Conservation (phyloP, 2,113 vertebrate genomes). For the Calyptomena viridis region DNA sequence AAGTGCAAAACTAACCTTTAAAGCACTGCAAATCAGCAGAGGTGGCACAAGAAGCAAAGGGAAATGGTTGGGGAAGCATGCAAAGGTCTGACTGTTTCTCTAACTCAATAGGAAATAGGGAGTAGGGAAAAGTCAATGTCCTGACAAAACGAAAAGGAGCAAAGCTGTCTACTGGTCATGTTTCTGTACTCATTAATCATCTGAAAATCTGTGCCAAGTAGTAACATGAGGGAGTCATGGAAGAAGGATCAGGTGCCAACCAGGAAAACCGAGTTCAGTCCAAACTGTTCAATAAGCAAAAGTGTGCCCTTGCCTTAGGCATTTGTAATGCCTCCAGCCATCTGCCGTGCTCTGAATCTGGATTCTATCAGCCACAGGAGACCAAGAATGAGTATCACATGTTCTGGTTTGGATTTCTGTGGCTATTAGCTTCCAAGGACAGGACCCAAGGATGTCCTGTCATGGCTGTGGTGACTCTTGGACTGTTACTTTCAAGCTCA, state of each 20-base stretch:
- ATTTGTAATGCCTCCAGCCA: background rate
- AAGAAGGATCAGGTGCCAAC: background rate
- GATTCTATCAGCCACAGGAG: background rate
- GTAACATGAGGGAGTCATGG: background rate
- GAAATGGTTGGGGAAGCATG: background rate
- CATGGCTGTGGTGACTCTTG: background rate
- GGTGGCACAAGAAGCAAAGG: background rate
- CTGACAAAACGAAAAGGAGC: background rate
- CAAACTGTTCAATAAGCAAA: background rate
- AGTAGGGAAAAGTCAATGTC: background rate
- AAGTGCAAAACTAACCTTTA: background rate
- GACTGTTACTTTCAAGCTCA: background rate
- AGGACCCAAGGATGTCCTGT: background rate
- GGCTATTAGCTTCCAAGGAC: background rate
- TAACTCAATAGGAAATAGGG: background rate
- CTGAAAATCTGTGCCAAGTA: background rate
- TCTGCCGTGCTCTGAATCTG: background rate
- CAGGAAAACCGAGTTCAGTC: background rate
- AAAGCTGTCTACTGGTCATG: background rate
- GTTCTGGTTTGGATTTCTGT: background rate
- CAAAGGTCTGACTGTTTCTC: background rate
- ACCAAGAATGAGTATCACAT: background rate
- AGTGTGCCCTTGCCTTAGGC: background rate
- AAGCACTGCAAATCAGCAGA: background rate
- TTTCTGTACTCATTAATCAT: background rate